Evolutionary conservation across 2,113 vertebrate genomes (phyloP).

Genomic region (Rutilus rutilus): DNA sequence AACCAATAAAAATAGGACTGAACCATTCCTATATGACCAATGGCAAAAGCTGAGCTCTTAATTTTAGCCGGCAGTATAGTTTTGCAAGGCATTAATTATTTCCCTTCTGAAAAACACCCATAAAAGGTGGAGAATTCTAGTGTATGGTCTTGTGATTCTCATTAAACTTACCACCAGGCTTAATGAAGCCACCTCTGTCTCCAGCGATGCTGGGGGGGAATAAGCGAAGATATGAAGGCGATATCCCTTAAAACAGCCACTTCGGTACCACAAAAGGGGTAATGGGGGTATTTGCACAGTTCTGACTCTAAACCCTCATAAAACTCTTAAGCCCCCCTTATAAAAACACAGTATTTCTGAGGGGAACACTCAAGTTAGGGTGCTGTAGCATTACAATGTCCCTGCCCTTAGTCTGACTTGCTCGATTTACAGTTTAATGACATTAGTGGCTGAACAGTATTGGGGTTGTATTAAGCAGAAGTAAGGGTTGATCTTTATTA

Average conservation of each 20-base stretch:
- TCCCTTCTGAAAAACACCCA: constrained; percentile 55
- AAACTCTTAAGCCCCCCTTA: constrained; percentile 21
- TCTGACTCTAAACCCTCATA: constrained; percentile 76
- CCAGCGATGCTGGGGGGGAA: constrained; percentile 99
- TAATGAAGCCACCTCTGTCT: constrained; percentile 99
- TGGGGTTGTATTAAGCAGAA: constrained; percentile 39
- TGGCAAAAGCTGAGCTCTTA: constrained; percentile 46
- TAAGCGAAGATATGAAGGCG: constrained; percentile 99
- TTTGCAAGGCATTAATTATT: constrained; percentile 36
- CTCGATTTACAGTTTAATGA: constrained; percentile 16
- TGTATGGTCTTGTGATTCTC: constrained; percentile 63
- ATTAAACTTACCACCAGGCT: constrained; percentile 99
- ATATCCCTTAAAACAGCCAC: constrained; percentile 98
- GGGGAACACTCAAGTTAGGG: constrained; percentile 41
- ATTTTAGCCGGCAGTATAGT: constrained; percentile 56
- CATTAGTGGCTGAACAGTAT: constrained; percentile 59
- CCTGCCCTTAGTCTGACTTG: background rate
- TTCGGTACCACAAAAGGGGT: constrained; percentile 90
- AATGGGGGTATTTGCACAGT: constrained; percentile 86
- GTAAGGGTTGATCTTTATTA: constrained; percentile 54
- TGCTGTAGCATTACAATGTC: constrained; percentile 15
- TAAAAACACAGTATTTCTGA: constrained; percentile 38
- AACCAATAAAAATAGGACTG: constrained; percentile 44
- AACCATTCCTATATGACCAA: constrained; percentile 47
- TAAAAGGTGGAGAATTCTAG: constrained; percentile 54